Conservation (phyloP, 2,797 vertebrate genomes). For the Periparus ater region DNA sequence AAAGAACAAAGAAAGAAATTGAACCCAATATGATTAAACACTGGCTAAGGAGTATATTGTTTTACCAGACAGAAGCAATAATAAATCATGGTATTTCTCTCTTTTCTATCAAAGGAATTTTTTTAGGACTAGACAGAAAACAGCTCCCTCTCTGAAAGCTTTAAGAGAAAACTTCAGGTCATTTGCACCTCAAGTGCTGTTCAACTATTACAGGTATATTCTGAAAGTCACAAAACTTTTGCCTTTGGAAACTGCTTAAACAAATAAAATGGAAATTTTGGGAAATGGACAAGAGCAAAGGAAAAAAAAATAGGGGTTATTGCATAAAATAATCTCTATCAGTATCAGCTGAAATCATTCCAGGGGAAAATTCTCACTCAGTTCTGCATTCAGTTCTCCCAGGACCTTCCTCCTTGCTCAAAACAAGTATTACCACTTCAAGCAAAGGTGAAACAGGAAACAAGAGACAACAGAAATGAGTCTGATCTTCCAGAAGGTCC, state of each 20-base stretch:
- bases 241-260: not conserved
- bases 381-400: not conserved
- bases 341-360: not conserved
- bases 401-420: not conserved
- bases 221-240: not conserved
- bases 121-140: not conserved
- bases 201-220: not conserved
- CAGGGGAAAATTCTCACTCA: not conserved
- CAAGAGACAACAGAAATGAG: not conserved
- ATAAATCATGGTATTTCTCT: not conserved
- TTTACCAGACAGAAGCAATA: not conserved
- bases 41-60: not conserved
- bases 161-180: not conserved
- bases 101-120: not conserved
- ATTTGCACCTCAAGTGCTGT: not conserved
- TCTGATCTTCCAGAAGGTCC: not conserved
- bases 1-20: not conserved
- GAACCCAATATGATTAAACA: not conserved
- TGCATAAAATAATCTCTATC: not conserved
- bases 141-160: not conserved
- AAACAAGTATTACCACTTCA: not conserved
- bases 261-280: not conserved
- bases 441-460: not conserved
- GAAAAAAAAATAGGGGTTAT: not conserved
- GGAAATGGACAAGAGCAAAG: not conserved